phyloP scores from a whole-genome alignment of 2,113 vertebrate species.

The Phrynocephalus versicolor region DNA sequence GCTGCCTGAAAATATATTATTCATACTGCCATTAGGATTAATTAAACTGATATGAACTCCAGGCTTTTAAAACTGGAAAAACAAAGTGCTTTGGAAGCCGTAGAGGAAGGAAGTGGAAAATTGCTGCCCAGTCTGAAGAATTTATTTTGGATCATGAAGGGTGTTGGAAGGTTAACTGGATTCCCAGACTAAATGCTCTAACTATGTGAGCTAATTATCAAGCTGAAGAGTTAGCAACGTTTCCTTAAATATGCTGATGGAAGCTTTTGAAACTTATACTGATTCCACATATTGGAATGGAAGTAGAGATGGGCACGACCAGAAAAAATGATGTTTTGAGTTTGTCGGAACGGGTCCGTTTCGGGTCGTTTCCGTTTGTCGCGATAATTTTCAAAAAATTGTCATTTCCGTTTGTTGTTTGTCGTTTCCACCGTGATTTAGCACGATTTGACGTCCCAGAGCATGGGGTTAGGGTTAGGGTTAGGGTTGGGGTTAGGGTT shows the following conservation, averaged over 20 bases:
- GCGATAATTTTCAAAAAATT: too few species aligned
- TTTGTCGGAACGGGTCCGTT: too few species aligned
- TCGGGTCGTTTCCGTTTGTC: too few species aligned
- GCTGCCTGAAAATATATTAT: fast-evolving
- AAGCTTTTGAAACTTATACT: conserved; percentile 28
- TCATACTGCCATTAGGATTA: background rate
- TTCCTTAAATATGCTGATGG: conserved; percentile 41
- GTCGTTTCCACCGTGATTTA: too few species aligned
- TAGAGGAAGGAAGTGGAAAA: conserved; percentile 58
- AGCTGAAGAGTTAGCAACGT: background rate
- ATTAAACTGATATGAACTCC: background rate
- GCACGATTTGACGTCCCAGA: too few species aligned
- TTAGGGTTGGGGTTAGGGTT: too few species aligned
- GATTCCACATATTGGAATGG: conserved; percentile 34
- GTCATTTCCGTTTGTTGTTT: too few species aligned
- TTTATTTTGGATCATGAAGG: conserved; percentile 45
- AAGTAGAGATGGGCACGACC: too few species aligned
- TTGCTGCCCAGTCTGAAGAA: conserved; percentile 51
- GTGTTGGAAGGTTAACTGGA: background rate
- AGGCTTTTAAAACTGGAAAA: conserved; percentile 21
- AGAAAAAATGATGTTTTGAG: too few species aligned
- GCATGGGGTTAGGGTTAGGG: too few species aligned
- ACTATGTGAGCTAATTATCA: conserved; percentile 57
- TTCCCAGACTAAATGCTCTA: conserved; percentile 54
- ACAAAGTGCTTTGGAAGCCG: conserved; percentile 11